Evolutionary conservation across 1,140 invertebrate genomes (phyloP).

Genomic region (Hypsibius dujardini): DNA sequence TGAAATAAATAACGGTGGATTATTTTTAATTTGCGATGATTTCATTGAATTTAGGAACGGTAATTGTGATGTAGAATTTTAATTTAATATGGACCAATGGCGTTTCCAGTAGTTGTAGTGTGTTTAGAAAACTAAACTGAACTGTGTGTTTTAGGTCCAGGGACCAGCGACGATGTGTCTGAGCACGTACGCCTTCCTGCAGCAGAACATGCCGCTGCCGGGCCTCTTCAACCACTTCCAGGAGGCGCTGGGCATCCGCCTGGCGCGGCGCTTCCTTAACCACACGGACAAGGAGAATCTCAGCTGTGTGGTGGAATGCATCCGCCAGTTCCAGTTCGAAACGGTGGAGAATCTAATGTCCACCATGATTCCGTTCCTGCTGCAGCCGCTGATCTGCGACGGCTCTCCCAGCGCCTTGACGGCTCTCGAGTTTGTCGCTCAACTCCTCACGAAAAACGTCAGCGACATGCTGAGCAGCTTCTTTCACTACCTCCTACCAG

Average conservation of each 20-base stretch:
- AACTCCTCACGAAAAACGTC: neutral
- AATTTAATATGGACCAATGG: no score
- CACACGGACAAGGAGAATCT: neutral
- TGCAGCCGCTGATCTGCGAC: neutral
- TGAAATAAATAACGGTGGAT: no score
- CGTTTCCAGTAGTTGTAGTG: no score
- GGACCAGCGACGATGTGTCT: neutral
- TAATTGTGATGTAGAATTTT: no score
- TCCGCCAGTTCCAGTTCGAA: neutral
- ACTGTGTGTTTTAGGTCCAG: neutral
- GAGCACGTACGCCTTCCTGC: neutral
- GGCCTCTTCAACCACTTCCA: neutral
- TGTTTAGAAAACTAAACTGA: neutral
- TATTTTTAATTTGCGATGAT: no score
- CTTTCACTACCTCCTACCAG: neutral
- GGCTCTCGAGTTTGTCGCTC: neutral
- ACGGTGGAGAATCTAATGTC: neutral
- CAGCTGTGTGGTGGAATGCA: neutral
- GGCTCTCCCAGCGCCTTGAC: neutral
- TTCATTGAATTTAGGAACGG: neutral
- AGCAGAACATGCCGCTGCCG: neutral
- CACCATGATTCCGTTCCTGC: neutral
- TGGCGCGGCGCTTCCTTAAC: neutral
- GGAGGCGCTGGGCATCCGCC: neutral
- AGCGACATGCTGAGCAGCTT: neutral